phyloP scores from a whole-genome alignment of 30 jellyfish, hydroid and myxozoan genomes.

The Aurelia aurita region DNA sequence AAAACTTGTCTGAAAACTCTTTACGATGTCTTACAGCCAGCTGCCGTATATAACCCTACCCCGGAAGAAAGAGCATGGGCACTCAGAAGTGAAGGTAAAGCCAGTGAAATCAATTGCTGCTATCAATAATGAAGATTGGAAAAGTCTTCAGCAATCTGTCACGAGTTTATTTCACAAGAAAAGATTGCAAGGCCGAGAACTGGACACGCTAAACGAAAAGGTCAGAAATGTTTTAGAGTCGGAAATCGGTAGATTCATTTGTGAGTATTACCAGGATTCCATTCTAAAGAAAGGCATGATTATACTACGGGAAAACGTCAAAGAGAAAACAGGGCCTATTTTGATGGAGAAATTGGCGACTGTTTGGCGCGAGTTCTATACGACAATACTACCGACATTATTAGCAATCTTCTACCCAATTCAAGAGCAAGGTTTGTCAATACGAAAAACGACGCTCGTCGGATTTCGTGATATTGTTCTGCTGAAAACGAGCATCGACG shows the following conservation, averaged over 20 bases:
- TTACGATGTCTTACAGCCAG: constrained; percentile 50
- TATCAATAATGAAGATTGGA: constrained; percentile 92
- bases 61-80: constrained; percentile 31
- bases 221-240: constrained; percentile 85
- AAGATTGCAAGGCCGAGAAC: constrained; percentile 67
- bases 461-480: constrained; percentile 93
- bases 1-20: not conserved
- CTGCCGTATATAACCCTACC: constrained; percentile 59
- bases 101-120: constrained; percentile 78
- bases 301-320: constrained; percentile 73
- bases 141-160: constrained; percentile 78
- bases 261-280: constrained; percentile 86
- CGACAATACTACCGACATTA: constrained; percentile 78
- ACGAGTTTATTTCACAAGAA: constrained; percentile 81
- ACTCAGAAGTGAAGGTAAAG: constrained; percentile 18
- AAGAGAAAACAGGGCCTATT: constrained; percentile 84
- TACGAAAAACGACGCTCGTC: constrained; percentile 81
- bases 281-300: constrained; percentile 91
- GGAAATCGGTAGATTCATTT: constrained; percentile 75
- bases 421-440: constrained; percentile 85
- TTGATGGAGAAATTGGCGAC: constrained; percentile 73
- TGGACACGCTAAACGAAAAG: constrained; percentile 82
- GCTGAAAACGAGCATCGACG: constrained; percentile 84
- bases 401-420: constrained; percentile 91
- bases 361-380: constrained; percentile 89